Conservation (phyloP, 2,113 vertebrate genomes). For the Cephalopholis sonnerati region DNA sequence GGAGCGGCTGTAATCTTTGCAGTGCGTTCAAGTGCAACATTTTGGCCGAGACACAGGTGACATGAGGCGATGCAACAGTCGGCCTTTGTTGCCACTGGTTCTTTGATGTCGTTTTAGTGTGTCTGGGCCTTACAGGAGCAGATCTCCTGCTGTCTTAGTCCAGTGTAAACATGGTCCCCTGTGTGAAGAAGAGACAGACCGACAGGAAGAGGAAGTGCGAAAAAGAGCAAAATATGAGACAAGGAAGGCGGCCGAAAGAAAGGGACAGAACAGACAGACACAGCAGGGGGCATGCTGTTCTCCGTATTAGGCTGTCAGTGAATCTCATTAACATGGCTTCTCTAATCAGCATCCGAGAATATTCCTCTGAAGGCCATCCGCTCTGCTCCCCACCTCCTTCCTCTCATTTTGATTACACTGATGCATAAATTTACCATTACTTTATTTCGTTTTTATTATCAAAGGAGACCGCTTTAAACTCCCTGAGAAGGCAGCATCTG, state of each 20-base stretch:
- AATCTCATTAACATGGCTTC: slow-evolving; percentile 82
- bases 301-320: slow-evolving; percentile 76
- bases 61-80: too few species aligned
- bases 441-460: slow-evolving; percentile 7
- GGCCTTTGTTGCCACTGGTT: too few species aligned
- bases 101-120: too few species aligned
- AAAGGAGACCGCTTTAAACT: slow-evolving; percentile 59
- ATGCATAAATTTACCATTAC: slow-evolving; percentile 65
- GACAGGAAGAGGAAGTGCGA: slow-evolving; percentile 28
- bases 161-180: slow-evolving; percentile 51
- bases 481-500: slow-evolving; percentile 29
- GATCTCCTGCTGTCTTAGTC: slow-evolving; percentile 41
- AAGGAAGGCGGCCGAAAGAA: background rate
- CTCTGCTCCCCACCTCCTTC: slow-evolving; percentile 57
- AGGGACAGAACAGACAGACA: slow-evolving; percentile 66
- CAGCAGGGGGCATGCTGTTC: slow-evolving; percentile 74
- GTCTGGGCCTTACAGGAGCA: slow-evolving; percentile 9
- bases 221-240: slow-evolving; percentile 48
- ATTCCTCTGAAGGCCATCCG: slow-evolving; percentile 75
- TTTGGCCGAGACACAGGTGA: too few species aligned
- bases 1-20: too few species aligned
- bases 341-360: slow-evolving; percentile 80
- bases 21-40: too few species aligned
- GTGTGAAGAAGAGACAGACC: slow-evolving; percentile 30
- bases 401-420: slow-evolving; percentile 68